Evolutionary conservation across 1,140 invertebrate species (phyloP), one percentile per base, ranked within the genome.

Genomic region (Leptonema lineaticorne): DNA sequence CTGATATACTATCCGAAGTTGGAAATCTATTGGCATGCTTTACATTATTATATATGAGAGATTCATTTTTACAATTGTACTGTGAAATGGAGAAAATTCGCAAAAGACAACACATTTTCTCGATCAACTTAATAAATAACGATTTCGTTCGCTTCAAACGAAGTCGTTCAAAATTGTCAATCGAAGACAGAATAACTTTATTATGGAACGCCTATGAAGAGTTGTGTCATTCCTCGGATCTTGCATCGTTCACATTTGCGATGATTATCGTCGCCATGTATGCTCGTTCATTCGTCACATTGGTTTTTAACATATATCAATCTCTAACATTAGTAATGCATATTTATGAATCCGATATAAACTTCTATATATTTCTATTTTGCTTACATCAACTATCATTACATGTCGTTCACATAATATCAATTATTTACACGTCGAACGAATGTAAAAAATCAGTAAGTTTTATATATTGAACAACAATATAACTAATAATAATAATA

Each of bases 301-400:
- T 64, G 14, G 62, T 64, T 28, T 46, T 64, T 53, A 64, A 64
- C 24, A n/a, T 28, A 18, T 64, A 50, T 64, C 33, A 64, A 37
- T 24, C 27, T 45, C n/a, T 62, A 16, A n/a, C 16, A 27, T 1
- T 62, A 1, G 14, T 26, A n/a, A 14, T 24, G 6, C 2, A 57
- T 9, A 30, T 30, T 16, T 7, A 59, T 5, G 26, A 57, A 16
- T 62, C 41, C 46, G 37, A 45, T 4, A 16, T 45, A 16, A 33
- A 20, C n/a, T 24, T 4, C n/a, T 3, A 28, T 2, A 50, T 50
- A n/a, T 18, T 64, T 20, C 29, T 18, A 4, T 64, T 64, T 64
- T 64, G 30, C 16, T 11, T 64, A 2, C 62, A 64, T 64, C 62
- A 64, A 64, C 26, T 29, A 1, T 1, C 29, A 8, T 37, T 18